These are phyloP conservation scores for Himalopsyche japonica DNA, from an alignment of 2,888 invertebrate species.

Conservation along the genomic window DNA sequence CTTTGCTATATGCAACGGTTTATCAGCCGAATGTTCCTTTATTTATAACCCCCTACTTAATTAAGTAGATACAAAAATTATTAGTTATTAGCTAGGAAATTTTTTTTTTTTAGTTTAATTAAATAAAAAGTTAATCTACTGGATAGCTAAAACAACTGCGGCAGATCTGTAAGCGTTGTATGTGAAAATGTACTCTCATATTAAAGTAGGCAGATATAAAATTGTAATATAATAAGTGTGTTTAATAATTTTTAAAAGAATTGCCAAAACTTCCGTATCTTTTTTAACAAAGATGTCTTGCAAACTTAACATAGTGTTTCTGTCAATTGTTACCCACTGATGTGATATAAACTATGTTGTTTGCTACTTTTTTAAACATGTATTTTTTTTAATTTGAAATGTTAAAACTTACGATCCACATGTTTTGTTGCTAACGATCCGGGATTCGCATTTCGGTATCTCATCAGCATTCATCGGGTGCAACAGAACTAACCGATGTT, in stretches of 20 bases:
- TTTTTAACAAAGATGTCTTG: background rate
- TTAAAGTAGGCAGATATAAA: background rate
- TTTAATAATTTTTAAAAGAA: background rate
- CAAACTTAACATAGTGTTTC: background rate
- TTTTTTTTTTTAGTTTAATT: constrained; percentile 20
- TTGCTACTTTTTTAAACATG: background rate
- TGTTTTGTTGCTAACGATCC: too few relatives aligned
- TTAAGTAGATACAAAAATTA: constrained; percentile 36
- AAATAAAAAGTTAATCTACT: constrained; percentile 15
- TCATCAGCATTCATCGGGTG: too few relatives aligned
- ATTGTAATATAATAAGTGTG: background rate
- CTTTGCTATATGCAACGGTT: constrained; percentile 18
- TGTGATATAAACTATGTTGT: background rate
- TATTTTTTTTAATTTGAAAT: too few relatives aligned
- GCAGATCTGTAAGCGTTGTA: constrained; percentile 9
- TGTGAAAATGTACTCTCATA: background rate
- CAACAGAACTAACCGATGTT: too few relatives aligned
- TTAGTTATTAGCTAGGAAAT: constrained; percentile 38
- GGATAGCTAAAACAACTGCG: background rate
- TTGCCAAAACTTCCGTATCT: background rate
- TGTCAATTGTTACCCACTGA: background rate
- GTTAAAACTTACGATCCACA: too few relatives aligned
- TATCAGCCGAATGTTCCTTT: constrained; percentile 38
- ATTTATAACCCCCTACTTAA: constrained; percentile 38
- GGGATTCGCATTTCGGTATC: too few relatives aligned